Percentiles rank a stretch among this genome's conserved stretches.
Conservation (phyloP, 1,140 invertebrate species). For the Ceratoteleas bidentatus region DNA sequence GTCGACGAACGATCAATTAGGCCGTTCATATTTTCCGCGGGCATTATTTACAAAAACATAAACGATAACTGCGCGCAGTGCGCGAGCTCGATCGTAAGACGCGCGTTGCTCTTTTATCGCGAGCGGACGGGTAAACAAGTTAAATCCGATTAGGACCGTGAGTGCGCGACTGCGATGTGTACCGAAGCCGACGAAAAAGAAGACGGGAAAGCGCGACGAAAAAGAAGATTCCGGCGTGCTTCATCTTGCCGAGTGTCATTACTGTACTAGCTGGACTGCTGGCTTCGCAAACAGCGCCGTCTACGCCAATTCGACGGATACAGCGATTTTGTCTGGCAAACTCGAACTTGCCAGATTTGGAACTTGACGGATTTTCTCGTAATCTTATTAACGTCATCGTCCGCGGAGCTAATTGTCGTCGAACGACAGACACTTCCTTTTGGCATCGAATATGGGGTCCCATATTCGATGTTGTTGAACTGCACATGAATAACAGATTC, state of each 20-base stretch:
- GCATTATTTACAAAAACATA: constrained; percentile 70
- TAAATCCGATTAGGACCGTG: constrained; percentile 76
- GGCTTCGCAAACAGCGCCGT: constrained; percentile 71
- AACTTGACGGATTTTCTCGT: no score
- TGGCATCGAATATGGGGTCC: no score
- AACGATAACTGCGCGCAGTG: constrained; percentile 70
- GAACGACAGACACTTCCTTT: no score
- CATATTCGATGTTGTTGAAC: no score
- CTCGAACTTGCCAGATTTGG: no score
- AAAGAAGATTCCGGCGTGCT: constrained; percentile 68
- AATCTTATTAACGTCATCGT: no score
- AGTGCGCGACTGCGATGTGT: constrained; percentile 52
- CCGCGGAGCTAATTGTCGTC: no score
- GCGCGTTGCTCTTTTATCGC: constrained; percentile 73
- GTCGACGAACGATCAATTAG: constrained; percentile 17
- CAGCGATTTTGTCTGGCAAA: no score
- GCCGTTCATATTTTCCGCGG: constrained; percentile 7
- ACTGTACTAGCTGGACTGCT: constrained; percentile 73
- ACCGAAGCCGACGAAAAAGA: constrained; percentile 55
- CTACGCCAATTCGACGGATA: constrained; percentile 67
- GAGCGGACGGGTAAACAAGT: constrained; percentile 74
- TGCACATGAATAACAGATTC: no score
- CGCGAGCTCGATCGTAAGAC: constrained; percentile 61
- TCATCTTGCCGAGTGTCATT: constrained; percentile 78
- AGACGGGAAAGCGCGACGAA: constrained; percentile 37